phyloP scores from a whole-genome alignment of 2,888 invertebrate genomes.

The Parasteatoda lunata region DNA sequence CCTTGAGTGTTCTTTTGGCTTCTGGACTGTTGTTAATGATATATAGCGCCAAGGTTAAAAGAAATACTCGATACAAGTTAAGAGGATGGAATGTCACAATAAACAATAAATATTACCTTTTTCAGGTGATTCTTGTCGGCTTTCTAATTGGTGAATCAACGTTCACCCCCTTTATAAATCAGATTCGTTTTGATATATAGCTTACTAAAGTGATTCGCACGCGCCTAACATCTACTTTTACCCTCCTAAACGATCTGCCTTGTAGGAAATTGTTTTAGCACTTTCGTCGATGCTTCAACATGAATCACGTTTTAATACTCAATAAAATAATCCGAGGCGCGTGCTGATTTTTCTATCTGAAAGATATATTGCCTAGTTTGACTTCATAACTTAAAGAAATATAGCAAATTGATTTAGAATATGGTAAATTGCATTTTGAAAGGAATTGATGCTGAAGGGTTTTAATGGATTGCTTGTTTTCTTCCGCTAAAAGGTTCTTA shows the following conservation, averaged over 20 bases:
- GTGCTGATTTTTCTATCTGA: not conserved
- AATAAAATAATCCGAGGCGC: slow-evolving; percentile 27
- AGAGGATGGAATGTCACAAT: slow-evolving; percentile 51
- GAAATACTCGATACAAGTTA: slow-evolving; percentile 41
- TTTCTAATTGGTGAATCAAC: slow-evolving; percentile 55
- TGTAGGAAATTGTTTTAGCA: slow-evolving; percentile 60
- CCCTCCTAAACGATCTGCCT: slow-evolving; percentile 50
- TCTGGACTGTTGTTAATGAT: slow-evolving; percentile 49
- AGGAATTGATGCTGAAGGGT: too few relatives aligned
- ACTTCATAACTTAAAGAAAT: too few relatives aligned
- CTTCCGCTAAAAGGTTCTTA: too few relatives aligned
- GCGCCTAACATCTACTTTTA: slow-evolving; percentile 36
- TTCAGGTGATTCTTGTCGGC: slow-evolving; percentile 55
- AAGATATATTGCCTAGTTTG: not conserved
- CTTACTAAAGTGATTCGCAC: slow-evolving; percentile 17
- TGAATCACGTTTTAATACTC: slow-evolving; percentile 43
- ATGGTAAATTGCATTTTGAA: too few relatives aligned
- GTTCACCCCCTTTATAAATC: slow-evolving; percentile 61
- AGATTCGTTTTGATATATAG: slow-evolving; percentile 54
- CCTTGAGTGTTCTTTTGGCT: slow-evolving; percentile 43
- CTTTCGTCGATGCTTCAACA: slow-evolving; percentile 25
- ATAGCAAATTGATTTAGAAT: too few relatives aligned
- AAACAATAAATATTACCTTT: slow-evolving; percentile 65
- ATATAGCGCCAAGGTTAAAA: slow-evolving; percentile 52
- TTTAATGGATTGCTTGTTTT: too few relatives aligned